Evolutionary conservation across 2,888 invertebrate species (phyloP).

Genomic region (Magallana nippona): DNA sequence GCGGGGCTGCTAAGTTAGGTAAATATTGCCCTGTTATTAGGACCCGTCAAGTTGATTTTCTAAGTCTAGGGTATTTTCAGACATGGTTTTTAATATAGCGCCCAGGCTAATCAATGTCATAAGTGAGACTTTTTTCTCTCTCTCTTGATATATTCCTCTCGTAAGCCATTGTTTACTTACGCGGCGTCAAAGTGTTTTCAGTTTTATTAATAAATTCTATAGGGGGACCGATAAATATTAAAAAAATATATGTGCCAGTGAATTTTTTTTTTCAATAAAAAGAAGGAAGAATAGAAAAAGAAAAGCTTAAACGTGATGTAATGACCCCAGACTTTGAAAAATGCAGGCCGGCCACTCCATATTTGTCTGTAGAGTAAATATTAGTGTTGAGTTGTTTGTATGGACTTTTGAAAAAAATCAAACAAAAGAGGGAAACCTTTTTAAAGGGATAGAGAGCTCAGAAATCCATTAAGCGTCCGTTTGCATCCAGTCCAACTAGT

Average conservation of each 20-base stretch:
- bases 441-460: neutral
- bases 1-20: slow-evolving; percentile 2
- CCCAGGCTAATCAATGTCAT: neutral
- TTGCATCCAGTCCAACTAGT: neutral
- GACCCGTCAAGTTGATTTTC: slow-evolving; percentile 1
- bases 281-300: no score
- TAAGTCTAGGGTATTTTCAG: slow-evolving; percentile 7
- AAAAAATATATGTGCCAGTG: no score
- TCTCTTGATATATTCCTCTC: neutral
- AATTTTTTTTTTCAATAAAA: no score
- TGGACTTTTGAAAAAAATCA: neutral
- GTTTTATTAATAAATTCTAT: no score
- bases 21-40: neutral
- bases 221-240: no score
- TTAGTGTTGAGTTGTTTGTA: neutral
- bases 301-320: neutral
- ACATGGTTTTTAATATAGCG: neutral
- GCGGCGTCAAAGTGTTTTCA: neutral
- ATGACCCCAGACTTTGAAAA: neutral
- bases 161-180: neutral
- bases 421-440: neutral
- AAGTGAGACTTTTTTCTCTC: neutral
- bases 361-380: neutral
- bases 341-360: neutral
- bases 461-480: slow-evolving; percentile 7